Base-by-base conservation (phyloP, 1,140 invertebrate species). In the Dryas iulia region DNA sequence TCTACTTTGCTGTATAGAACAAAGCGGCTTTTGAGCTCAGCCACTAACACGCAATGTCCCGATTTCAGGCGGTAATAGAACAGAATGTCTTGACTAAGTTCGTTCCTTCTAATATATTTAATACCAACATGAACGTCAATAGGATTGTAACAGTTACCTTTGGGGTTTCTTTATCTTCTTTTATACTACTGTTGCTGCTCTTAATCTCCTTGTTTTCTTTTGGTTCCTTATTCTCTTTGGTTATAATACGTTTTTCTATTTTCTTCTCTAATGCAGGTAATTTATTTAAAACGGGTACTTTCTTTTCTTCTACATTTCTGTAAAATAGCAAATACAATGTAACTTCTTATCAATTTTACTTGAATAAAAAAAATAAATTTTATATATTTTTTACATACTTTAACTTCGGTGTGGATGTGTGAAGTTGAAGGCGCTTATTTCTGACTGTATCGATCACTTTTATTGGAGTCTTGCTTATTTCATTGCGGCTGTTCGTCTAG, bases 221-320 rank as follows among this genome's bases (percentile, higher is more conserved):
- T 3, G 84, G 83, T 53, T 89, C 86, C 59, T 90, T 90, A 61
- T 89, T 90, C 59, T 91, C 88, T 83, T 91, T 91, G 73, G 84
- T 85, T 11, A 85, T 11, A 0, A 77, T n/a, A 21, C 80, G 79
- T 31, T 81, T 79, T 11, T 84, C 86, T 0, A 64, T 6, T 66
- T 86, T 91, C 67, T 84, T 88, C 12, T 89, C 87, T 4, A 71
- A 11, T 10, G 71, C 47, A 0, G 79, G 65, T 7, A 76, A 65
- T 72, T 82, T 90, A 8, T 66, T 63, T 21, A 26, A 6, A 10
- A 75, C 2, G 59, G 53, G 25, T 47, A 66, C 53, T 71, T 83
- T 86, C 63, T 75, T 87, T 30, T 86, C 81, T 64, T 88, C 85
- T 7, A 47, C 33, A 59, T 69, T 26, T 66, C 83, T 86, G 68